These are phyloP conservation scores for Stegana nigrithorax DNA, from an alignment of 2,888 invertebrate species.

Conservation along the genomic window DNA sequence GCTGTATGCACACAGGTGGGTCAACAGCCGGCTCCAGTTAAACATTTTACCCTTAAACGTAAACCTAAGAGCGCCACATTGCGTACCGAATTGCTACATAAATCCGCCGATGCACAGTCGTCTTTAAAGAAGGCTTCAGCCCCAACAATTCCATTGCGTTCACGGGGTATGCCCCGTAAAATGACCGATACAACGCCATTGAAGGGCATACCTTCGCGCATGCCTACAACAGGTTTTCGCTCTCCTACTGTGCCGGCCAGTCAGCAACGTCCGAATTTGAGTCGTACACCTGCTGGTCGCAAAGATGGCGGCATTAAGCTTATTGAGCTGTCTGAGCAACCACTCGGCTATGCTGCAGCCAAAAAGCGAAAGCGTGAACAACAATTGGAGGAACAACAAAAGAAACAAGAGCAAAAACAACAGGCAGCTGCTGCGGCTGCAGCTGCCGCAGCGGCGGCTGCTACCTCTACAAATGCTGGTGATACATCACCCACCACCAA, in stretches of 20 bases:
- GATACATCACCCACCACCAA: slow-evolving; percentile 44
- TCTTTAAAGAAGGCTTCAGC: slow-evolving; percentile 90
- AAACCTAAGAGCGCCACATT: slow-evolving; percentile 95
- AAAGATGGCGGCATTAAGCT: slow-evolving; percentile 95
- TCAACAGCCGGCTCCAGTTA: slow-evolving; percentile 83
- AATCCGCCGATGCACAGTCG: slow-evolving; percentile 89
- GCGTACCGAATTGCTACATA: slow-evolving; percentile 88
- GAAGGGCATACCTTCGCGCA: slow-evolving; percentile 89
- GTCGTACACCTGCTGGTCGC: slow-evolving; percentile 75
- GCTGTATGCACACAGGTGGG: slow-evolving; percentile 74
- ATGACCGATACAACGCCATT: slow-evolving; percentile 96
- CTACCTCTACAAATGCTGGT: slow-evolving; percentile 29
- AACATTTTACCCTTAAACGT: slow-evolving; percentile 92
- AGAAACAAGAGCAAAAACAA: slow-evolving; percentile 72
- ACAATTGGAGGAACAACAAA: slow-evolving; percentile 76
- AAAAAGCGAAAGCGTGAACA: slow-evolving; percentile 89
- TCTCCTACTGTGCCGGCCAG: slow-evolving; percentile 67
- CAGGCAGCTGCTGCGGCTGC: slow-evolving; percentile 65
- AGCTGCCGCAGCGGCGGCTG: slow-evolving; percentile 54
- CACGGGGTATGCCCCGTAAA: slow-evolving; percentile 91
- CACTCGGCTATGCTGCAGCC: slow-evolving; percentile 83
- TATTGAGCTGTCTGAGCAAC: slow-evolving; percentile 93
- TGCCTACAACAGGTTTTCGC: slow-evolving; percentile 76
- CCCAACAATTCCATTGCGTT: slow-evolving; percentile 88
- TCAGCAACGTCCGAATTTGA: slow-evolving; percentile 70